A percentile compares a stretch with the other conserved stretches of the same genome.
Conservation (phyloP, 1,140 invertebrate species). For the Maconellicoccus hirsutus region DNA sequence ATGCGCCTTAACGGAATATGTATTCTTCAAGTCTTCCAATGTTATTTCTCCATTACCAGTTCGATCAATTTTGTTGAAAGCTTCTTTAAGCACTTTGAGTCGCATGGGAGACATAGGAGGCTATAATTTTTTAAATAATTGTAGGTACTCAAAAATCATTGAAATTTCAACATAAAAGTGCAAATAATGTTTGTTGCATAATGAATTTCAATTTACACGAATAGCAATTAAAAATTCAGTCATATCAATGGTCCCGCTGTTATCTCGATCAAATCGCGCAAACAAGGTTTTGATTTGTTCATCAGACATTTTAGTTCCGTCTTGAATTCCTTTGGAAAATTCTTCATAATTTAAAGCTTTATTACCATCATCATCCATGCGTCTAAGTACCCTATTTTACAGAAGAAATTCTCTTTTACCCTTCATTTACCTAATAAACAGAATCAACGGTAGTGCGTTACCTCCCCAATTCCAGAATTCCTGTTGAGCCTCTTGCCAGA, state of each 20-base stretch:
- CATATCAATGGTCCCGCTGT: slow-evolving; percentile 69
- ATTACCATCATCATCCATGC: slow-evolving; percentile 87
- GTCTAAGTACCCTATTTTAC: slow-evolving; percentile 60
- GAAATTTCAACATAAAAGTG: background rate
- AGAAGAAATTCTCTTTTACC: too few relatives aligned
- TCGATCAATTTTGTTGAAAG: slow-evolving; percentile 81
- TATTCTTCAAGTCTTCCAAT: slow-evolving; percentile 66
- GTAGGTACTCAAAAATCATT: slow-evolving; percentile 21
- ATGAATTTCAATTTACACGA: slow-evolving; percentile 49
- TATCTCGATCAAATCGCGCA: slow-evolving; percentile 66
- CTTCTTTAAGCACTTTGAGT: slow-evolving; percentile 61
- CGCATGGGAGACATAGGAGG: slow-evolving; percentile 72
- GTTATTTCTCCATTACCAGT: slow-evolving; percentile 75
- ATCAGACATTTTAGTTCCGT: slow-evolving; percentile 60
- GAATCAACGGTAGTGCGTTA: too few relatives aligned
- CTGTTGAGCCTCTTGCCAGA: slow-evolving; percentile 69
- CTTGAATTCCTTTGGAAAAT: slow-evolving; percentile 66
- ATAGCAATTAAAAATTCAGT: slow-evolving; percentile 78
- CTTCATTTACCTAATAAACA: too few relatives aligned
- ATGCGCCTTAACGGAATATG: slow-evolving; percentile 69
- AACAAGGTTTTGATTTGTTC: slow-evolving; percentile 60
- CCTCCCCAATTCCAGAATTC: slow-evolving; percentile 81
- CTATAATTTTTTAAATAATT: slow-evolving; percentile 41
- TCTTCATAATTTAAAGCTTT: slow-evolving; percentile 72
- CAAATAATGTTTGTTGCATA: too few relatives aligned